Evolutionary conservation across 2,888 invertebrate genomes (phyloP), one percentile per base, ranked within the genome.

Genomic region (Aphelenchoides bicaudatus): DNA sequence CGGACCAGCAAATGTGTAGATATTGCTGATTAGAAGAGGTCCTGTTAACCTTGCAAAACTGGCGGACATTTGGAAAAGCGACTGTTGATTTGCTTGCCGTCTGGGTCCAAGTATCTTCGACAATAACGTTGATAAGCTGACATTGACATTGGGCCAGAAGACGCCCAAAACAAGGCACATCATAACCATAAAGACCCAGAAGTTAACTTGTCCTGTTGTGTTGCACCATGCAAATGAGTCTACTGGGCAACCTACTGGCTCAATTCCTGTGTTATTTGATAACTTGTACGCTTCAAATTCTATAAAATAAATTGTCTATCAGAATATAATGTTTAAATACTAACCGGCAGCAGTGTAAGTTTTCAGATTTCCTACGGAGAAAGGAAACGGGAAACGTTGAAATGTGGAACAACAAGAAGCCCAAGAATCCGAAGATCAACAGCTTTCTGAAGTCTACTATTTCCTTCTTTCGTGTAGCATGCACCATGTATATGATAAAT

Each of bases 401-500:
- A 8, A 72, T 34, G 51, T 68, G 67, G 56, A 70, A 72, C 10
- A 59, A 37, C 8, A 66, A 25, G 6, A 72, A 29, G 1, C 48
- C 37, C 2, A 61, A 21, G 27, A 64, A 39, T 3, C 62, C 57
- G 28, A 31, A 13, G 27, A 65, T 31, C 38, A 48, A 30, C 29
- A 50, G 54, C 19, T 50, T 27, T 13, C 66, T 58, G 30, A 47
- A 56, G 37, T 52, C 56, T 6, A 67, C 39, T 10, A 63, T 63
- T 10, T 73, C 68, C 13, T 72, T 61, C 58, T 79, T 79, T 29
- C 78, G 73, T 19, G 70, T 62, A 13, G 78, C 63, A 55, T 80
- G 80, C 5, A 75, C 71, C 3, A 66, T 55, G 37, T 80, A 79
- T 25, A 79, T 71, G 29, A 78, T 53, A 10, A 78, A 57, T 0